A percentile compares a stretch with the other conserved stretches of the same genome.
Evolutionary conservation across 2,797 vertebrate species (phyloP).

Genomic region (Ctenopoma multispine): DNA sequence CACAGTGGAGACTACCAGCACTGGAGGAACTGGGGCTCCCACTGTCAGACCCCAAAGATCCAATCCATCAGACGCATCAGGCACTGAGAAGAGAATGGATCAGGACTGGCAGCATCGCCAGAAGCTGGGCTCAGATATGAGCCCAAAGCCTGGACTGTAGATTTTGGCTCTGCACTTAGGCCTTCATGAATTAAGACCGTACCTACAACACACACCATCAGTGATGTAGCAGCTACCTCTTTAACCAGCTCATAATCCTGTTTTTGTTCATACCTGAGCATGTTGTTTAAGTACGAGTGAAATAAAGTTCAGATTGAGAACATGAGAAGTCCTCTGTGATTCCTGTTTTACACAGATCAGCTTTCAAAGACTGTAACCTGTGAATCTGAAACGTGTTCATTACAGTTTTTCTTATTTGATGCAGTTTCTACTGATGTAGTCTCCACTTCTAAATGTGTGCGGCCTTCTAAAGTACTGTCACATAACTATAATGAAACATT

Average conservation of each 20-base stretch:
- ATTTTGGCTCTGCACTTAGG: constrained; percentile 22
- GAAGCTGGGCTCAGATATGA: constrained; percentile 14
- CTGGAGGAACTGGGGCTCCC: constrained; percentile 87
- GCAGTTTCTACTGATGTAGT: not conserved
- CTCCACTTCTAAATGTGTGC: not conserved
- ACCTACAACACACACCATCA: constrained; percentile 38
- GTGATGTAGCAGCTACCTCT: constrained; percentile 61
- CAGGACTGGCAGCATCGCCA: not conserved
- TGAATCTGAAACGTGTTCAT: not conserved
- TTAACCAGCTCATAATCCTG: constrained; percentile 33
- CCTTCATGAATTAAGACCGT: constrained; percentile 7
- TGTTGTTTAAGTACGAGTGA: constrained; percentile 45
- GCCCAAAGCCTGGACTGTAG: constrained; percentile 4
- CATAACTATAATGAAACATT: not conserved
- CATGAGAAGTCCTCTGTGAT: not conserved
- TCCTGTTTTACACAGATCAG: not conserved
- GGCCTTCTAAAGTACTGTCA: not conserved
- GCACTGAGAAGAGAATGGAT: constrained; percentile 76
- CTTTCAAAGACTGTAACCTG: no score
- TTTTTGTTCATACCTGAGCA: constrained; percentile 32
- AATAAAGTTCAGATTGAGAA: constrained; percentile 62
- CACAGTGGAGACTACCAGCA: constrained; percentile 88
- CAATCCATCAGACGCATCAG: constrained; percentile 88
- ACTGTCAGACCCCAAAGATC: constrained; percentile 87
- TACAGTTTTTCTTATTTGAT: not conserved